Evolutionary conservation across 2,113 vertebrate species (phyloP).

Genomic region (Deroptyus accipitrinus): DNA sequence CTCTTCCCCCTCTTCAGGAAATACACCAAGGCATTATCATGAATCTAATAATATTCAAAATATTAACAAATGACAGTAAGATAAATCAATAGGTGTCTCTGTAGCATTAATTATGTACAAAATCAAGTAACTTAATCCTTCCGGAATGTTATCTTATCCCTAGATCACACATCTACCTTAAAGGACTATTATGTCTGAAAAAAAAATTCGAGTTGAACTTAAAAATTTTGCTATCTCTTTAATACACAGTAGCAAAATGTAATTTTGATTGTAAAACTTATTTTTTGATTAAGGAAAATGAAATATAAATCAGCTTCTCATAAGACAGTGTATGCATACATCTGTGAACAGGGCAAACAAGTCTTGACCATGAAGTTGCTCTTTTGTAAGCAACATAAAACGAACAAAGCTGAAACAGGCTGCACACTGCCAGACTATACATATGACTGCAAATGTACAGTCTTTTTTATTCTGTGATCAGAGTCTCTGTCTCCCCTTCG

Average conservation of each 20-base stretch:
- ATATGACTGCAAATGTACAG: background rate
- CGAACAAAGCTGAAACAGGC: background rate
- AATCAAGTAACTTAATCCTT: background rate
- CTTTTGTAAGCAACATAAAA: background rate
- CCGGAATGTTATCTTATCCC: background rate
- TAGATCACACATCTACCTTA: background rate
- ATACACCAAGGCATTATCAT: background rate
- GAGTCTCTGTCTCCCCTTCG: background rate
- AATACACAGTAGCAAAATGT: background rate
- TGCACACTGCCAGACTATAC: background rate
- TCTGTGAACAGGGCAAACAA: background rate
- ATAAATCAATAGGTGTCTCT: background rate
- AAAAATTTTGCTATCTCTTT: background rate
- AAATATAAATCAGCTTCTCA: background rate
- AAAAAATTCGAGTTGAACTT: background rate
- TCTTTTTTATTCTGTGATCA: background rate
- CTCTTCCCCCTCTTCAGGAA: rapidly evolving
- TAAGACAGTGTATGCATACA: background rate
- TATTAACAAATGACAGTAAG: background rate
- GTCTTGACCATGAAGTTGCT: background rate
- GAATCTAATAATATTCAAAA: background rate
- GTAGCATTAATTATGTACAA: background rate
- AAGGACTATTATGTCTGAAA: background rate
- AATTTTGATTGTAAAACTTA: background rate
- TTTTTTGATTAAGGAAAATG: background rate